Conservation (phyloP, 2,797 vertebrate genomes). For the Chrysocyon brachyurus region DNA sequence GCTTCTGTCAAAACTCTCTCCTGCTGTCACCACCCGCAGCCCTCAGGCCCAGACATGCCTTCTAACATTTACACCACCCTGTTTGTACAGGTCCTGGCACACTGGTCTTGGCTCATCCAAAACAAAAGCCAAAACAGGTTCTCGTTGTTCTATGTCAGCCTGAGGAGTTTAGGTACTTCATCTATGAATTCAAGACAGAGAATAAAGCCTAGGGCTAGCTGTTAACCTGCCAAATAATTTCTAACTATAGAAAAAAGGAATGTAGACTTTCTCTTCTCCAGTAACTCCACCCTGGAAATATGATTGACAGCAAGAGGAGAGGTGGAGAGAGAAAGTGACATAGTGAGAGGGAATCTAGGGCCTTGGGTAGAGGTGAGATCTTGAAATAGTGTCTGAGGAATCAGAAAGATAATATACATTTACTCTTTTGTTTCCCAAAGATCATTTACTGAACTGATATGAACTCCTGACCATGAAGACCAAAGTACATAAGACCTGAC, state of each 20-base stretch:
- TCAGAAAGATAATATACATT: background rate
- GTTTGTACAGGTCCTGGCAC: background rate
- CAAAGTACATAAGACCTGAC: background rate
- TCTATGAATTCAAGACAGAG: slow-evolving; percentile 7
- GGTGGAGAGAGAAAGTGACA: background rate
- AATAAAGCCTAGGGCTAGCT: background rate
- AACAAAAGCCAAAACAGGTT: background rate
- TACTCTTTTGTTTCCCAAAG: background rate
- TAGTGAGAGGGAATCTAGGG: background rate
- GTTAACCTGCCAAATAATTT: background rate
- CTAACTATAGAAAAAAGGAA: background rate
- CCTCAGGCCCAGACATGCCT: slow-evolving; percentile 36
- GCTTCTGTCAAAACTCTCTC: slow-evolving; percentile 24
- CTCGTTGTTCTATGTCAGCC: background rate
- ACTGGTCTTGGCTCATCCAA: background rate
- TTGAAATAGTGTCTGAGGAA: background rate
- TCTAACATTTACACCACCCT: background rate
- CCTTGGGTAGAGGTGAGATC: background rate
- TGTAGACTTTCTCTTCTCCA: background rate
- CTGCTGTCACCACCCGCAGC: background rate
- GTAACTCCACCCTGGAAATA: background rate
- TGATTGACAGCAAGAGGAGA: background rate
- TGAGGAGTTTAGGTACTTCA: background rate
- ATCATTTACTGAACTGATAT: background rate
- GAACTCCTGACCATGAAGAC: background rate